Conservation (phyloP, 2,113 vertebrate genomes). For the Rynchops niger region DNA sequence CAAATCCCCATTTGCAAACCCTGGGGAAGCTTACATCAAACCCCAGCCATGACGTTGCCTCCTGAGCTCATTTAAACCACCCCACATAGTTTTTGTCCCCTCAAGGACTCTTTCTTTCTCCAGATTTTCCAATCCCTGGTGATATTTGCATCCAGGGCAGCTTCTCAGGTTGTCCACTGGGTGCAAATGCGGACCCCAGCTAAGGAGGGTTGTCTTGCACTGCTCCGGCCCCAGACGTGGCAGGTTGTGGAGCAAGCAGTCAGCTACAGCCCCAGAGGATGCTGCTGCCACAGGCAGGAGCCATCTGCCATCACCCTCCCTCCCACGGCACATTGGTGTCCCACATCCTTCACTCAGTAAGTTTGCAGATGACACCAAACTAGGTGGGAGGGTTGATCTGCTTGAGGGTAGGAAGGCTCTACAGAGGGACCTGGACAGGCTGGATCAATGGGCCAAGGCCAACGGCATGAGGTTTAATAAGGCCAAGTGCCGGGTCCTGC, state of each 20-base stretch:
- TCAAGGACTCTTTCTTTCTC: background rate
- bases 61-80: background rate
- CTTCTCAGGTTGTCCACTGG: rapidly evolving
- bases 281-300: background rate
- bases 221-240: background rate
- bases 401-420: too few relatives aligned
- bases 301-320: background rate
- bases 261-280: background rate
- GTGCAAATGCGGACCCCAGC: background rate
- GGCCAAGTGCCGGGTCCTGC: too few relatives aligned
- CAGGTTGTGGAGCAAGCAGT: background rate
- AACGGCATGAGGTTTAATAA: too few relatives aligned
- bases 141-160: background rate
- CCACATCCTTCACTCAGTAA: background rate
- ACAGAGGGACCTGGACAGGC: too few relatives aligned
- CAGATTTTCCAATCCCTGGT: background rate
- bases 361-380: too few relatives aligned
- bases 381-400: too few relatives aligned
- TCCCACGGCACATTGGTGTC: rapidly evolving
- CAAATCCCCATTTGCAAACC: background rate
- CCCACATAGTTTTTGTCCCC: background rate
- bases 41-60: background rate
- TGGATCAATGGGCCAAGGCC: too few relatives aligned
- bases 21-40: background rate
- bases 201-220: background rate